phyloP scores from a whole-genome alignment of 2,113 vertebrate genomes.

The Patagioenas fasciata region DNA sequence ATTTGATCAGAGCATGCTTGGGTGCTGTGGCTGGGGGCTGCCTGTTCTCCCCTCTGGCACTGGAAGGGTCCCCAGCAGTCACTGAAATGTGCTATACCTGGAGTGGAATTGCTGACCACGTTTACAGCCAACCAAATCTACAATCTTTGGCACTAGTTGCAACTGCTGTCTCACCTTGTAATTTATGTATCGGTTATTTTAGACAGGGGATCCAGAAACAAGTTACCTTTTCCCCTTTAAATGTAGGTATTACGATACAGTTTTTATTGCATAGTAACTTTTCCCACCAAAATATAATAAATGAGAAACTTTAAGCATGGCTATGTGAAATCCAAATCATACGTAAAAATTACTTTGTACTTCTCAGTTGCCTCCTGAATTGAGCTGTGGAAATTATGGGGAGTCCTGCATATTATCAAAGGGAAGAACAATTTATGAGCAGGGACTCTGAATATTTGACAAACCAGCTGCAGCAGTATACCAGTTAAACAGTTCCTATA shows the following conservation, averaged over 20 bases:
- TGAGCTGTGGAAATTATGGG: neutral
- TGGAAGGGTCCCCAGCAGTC: neutral
- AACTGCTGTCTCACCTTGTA: neutral
- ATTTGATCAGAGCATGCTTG: neutral
- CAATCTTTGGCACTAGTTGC: neutral
- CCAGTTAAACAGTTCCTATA: neutral
- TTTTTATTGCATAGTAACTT: slow-evolving; percentile 39
- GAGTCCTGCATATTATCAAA: neutral
- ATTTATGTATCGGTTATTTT: neutral
- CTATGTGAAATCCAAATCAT: neutral
- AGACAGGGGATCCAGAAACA: slow-evolving; percentile 21
- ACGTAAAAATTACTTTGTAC: neutral
- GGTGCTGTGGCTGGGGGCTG: neutral
- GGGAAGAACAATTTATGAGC: neutral
- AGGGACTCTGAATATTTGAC: neutral
- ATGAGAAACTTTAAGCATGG: neutral
- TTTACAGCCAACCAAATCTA: neutral
- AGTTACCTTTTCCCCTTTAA: neutral
- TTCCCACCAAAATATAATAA: slow-evolving; percentile 15
- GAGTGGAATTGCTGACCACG: neutral
- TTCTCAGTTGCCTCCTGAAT: slow-evolving; percentile 4
- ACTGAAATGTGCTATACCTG: neutral
- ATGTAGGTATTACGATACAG: neutral
- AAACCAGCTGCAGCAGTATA: neutral
- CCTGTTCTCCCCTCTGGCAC: neutral